These are phyloP conservation scores for Diceros bicornis DNA, from an alignment of 2,797 vertebrate species.

Conservation along the genomic window DNA sequence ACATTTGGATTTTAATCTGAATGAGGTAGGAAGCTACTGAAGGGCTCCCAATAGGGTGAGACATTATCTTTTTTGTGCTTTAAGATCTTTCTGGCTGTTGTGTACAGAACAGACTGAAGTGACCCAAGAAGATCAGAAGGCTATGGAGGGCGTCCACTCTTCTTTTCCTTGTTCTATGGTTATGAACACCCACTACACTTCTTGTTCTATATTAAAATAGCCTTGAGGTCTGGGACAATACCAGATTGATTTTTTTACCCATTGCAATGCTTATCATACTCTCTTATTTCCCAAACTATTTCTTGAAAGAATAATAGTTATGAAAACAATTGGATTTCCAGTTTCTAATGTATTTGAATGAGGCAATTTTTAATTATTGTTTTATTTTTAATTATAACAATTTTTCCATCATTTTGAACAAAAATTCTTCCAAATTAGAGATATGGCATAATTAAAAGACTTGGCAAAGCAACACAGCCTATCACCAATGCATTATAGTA, in stretches of 20 bases:
- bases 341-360: neutral
- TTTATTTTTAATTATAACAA: constrained; percentile 12
- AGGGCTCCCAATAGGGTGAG: neutral
- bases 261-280: neutral
- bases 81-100: neutral
- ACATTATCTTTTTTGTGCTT: neutral
- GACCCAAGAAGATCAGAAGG: neutral
- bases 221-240: neutral
- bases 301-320: neutral
- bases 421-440: neutral
- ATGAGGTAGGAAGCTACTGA: neutral
- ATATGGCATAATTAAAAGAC: neutral
- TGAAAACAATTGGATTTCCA: neutral
- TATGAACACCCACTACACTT: neutral
- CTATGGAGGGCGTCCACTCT: neutral
- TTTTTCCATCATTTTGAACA: neutral
- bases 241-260: neutral
- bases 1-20: neutral
- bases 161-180: neutral
- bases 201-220: neutral
- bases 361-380: neutral
- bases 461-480: neutral
- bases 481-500: neutral
- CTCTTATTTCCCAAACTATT: constrained; percentile 21
- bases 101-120: neutral